phyloP scores from a whole-genome alignment of 2,888 invertebrate species.

The Autographa gamma region DNA sequence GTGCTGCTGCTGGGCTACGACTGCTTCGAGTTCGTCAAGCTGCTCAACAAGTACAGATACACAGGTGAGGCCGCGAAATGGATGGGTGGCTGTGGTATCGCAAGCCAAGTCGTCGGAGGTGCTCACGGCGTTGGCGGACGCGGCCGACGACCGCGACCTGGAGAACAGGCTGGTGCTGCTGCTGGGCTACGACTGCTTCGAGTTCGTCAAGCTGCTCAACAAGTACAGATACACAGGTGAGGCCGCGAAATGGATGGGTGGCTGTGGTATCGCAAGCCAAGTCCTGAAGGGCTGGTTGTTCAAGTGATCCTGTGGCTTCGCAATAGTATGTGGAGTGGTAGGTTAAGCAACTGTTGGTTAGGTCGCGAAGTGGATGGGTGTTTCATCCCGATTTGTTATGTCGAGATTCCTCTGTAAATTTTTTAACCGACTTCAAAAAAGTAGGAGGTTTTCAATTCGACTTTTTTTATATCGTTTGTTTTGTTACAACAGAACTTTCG shows the following conservation, averaged over 20 bases:
- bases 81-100: constrained; percentile 1
- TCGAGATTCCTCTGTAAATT: no score
- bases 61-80: background rate
- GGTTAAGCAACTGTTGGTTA: constrained; percentile 1
- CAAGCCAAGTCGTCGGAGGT: background rate
- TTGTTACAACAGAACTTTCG: no score
- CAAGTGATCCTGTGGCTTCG: no score
- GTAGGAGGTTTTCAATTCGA: no score
- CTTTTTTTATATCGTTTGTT: no score
- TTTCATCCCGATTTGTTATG: no score
- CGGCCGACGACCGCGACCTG: no score
- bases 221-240: background rate
- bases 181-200: background rate
- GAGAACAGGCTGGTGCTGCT: no score
- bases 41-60: background rate
- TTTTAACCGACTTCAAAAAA: no score
- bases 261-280: background rate
- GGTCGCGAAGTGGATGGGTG: constrained; percentile 7
- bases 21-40: background rate
- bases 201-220: background rate
- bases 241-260: constrained; percentile 5
- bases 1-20: background rate
- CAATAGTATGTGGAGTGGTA: background rate
- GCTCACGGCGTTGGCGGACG: no score
- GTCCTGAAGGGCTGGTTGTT: no score